Evolutionary conservation across 1,140 invertebrate species (phyloP).

Genomic region (Lepidurus packardi): DNA sequence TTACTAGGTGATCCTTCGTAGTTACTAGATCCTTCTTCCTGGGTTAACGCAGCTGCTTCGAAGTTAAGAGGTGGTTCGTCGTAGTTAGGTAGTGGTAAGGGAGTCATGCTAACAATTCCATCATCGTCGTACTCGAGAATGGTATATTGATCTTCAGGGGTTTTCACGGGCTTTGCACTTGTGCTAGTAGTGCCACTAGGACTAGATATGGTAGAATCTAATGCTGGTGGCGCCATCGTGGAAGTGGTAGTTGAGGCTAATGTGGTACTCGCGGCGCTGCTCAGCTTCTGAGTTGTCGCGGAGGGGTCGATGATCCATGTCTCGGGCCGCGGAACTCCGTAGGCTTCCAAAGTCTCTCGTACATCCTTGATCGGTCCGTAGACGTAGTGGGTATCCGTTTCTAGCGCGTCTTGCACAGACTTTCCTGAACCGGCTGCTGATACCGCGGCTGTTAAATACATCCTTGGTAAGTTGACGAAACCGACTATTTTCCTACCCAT

Average conservation of each 20-base stretch:
- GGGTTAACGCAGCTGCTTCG: not conserved
- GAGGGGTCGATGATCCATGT: not conserved
- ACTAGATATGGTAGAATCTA: not conserved
- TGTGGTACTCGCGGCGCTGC: not conserved
- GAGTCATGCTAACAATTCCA: not conserved
- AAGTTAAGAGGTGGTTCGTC: not conserved
- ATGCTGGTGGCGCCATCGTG: not conserved
- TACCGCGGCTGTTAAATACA: constrained; percentile 1
- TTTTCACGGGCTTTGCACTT: not conserved
- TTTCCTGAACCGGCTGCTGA: not conserved
- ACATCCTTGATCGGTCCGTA: constrained; percentile 15
- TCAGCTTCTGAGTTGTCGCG: not conserved
- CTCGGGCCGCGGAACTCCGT: constrained; percentile 3
- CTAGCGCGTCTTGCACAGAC: not conserved
- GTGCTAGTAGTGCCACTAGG: not conserved
- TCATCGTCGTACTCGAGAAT: not conserved
- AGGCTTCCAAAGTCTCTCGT: not conserved
- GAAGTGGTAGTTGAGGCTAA: not conserved
- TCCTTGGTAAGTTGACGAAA: constrained; percentile 14
- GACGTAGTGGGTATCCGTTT: constrained; percentile 5
- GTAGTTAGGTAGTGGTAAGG: not conserved
- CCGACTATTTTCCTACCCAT: constrained; percentile 21
- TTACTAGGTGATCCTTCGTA: constrained; percentile 7
- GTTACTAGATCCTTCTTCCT: not conserved
- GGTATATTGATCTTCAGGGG: not conserved